These are phyloP conservation scores for Acholoe squamosa DNA, from an alignment of 2,888 invertebrate species.

Conservation along the genomic window DNA sequence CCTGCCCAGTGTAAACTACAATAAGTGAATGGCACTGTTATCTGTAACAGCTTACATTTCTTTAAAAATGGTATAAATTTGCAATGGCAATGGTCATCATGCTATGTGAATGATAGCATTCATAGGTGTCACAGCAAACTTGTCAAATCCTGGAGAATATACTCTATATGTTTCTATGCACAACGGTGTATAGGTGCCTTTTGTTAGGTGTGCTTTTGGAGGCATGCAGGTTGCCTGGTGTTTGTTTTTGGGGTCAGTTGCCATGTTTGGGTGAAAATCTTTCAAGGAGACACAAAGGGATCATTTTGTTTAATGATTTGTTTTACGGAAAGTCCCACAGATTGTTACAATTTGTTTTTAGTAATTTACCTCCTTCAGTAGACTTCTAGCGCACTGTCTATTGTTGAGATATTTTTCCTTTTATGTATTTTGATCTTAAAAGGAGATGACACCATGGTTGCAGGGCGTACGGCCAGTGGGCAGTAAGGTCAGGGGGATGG, in stretches of 20 bases:
- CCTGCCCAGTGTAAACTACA: too few species aligned
- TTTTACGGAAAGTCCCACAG: constrained; percentile 32
- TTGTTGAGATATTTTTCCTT: neutral
- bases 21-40: too few species aligned
- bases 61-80: too few species aligned
- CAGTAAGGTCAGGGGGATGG: neutral
- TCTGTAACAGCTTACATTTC: too few species aligned
- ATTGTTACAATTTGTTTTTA: constrained; percentile 47
- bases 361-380: neutral
- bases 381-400: neutral
- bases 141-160: too few species aligned
- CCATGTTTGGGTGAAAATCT: neutral
- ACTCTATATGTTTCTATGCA: too few species aligned
- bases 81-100: too few species aligned
- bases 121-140: too few species aligned
- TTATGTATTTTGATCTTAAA: constrained; percentile 22
- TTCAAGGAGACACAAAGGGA: constrained; percentile 1
- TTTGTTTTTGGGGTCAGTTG: constrained; percentile 1
- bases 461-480: neutral
- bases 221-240: neutral
- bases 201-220: neutral
- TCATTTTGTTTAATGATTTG: constrained; percentile 13
- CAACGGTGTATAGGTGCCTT: neutral
- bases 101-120: too few species aligned
- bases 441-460: neutral